Evolutionary conservation across 2,797 vertebrate species (phyloP), one percentile per base, ranked within the genome.

Genomic region (Morus bassanus): DNA sequence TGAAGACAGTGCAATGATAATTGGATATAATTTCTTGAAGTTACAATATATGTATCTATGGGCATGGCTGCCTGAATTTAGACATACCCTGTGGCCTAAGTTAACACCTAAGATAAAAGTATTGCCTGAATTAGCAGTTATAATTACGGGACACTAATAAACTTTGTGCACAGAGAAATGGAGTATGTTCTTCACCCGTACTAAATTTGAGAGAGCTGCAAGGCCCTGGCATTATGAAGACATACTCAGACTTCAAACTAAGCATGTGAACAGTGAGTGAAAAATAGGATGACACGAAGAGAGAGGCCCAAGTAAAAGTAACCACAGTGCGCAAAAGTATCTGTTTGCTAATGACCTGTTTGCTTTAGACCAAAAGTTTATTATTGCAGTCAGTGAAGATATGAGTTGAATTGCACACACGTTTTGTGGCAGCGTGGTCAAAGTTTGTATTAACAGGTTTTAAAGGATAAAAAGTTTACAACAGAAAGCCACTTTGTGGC

Each of bases 321-420:
- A 94, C 56, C 46, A 73, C 74, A 37, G 93, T 57, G 72, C 64
- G 74, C 60, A 39, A 7, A 85, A 88, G 53, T 83, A 83, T 31
- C 85, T 96, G 91, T 96, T 96, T 95, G 91, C 91, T 92, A 83
- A 93, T 83, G 88, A 92, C 43, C n/a, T 95, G 93, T 95, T 95
- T 96, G 95, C 39, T 96, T 96, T 93, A 96, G 94, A 96, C 57
- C 75, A 91, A 64, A 93, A 94, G 95, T 87, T 95, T 95, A 91
- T 95, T 96, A 93, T 89, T 94, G 92, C 95, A 95, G 63, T 82
- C 93, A 79, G 86, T 91, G 85, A 95, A 96, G 95, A 95, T 93
- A 93, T 15, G 75, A 76, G 69, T 85, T 91, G 90, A 95, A 64
- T 37, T 95, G 81, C 92, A 83, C 81, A 74, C 57, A 68, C 18